Conservation (phyloP, 1,140 invertebrate genomes). For the Bombus waltoni region DNA sequence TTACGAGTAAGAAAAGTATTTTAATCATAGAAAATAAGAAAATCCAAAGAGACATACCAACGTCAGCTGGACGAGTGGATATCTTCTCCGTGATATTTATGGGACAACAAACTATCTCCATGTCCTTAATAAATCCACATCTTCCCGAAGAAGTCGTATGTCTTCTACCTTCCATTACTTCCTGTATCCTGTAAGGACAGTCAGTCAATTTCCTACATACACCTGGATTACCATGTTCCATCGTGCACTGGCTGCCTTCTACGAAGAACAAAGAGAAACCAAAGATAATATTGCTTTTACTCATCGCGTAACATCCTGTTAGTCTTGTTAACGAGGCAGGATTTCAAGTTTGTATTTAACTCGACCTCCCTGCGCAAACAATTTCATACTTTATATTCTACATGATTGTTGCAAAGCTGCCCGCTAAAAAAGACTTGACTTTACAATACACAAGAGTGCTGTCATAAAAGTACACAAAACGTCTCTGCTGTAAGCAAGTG, state of each 20-base stretch:
- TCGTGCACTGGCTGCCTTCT: constrained; percentile 73
- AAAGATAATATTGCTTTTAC: neutral
- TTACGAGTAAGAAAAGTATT: neutral
- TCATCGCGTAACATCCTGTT: neutral
- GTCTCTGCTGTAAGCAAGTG: neutral
- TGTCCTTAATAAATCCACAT: constrained; percentile 70
- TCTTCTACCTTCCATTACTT: constrained; percentile 67
- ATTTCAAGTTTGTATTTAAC: neutral
- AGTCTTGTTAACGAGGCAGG: no score
- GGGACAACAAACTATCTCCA: constrained; percentile 78
- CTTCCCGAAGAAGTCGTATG: constrained; percentile 55
- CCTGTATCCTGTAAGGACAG: constrained; percentile 68
- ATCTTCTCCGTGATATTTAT: constrained; percentile 30
- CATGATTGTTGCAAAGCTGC: neutral
- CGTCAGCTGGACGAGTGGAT: constrained; percentile 33
- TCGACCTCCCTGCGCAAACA: neutral
- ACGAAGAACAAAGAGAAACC: neutral
- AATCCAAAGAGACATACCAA: constrained; percentile 27
- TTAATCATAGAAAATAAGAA: neutral
- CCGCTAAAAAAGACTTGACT: neutral
- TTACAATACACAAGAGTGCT: neutral
- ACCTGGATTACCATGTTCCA: constrained; percentile 66
- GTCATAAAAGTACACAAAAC: neutral
- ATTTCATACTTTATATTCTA: neutral
- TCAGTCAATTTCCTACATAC: constrained; percentile 73